Conservation (phyloP, 1,140 invertebrate genomes). For the Stenopsyche tienmushanensis region DNA sequence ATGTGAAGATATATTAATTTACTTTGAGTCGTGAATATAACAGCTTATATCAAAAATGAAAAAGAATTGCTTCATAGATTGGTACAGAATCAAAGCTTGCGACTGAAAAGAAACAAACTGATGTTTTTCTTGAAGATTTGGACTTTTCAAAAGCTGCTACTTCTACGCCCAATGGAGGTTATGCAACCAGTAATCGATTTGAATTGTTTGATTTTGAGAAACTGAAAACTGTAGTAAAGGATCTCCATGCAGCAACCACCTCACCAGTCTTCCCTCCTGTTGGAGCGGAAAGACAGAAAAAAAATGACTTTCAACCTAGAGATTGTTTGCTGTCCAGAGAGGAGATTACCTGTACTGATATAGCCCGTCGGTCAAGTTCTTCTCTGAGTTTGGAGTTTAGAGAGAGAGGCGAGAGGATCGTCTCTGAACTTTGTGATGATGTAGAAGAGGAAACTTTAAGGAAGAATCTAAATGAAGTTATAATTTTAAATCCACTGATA, state of each 20-base stretch:
- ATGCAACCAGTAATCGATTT: too few relatives aligned
- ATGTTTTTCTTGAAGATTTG: too few relatives aligned
- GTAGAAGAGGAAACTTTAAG: not conserved
- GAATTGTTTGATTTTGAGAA: not conserved
- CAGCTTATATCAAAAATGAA: too few relatives aligned
- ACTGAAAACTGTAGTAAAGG: not conserved
- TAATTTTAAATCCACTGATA: not conserved
- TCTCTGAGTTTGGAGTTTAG: not conserved
- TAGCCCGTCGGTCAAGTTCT: not conserved
- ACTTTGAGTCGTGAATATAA: too few relatives aligned
- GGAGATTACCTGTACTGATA: not conserved
- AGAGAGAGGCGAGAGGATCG: constrained; percentile 2
- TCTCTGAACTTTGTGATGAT: constrained; percentile 11
- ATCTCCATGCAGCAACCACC: not conserved
- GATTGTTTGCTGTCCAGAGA: not conserved
- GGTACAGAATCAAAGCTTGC: too few relatives aligned
- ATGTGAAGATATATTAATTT: too few relatives aligned
- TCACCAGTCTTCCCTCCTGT: not conserved
- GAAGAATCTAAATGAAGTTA: not conserved
- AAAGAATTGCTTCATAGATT: too few relatives aligned
- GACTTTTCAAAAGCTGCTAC: constrained; percentile 7
- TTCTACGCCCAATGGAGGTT: constrained; percentile 8
- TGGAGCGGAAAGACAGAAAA: constrained; percentile 17
- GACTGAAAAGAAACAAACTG: too few relatives aligned
- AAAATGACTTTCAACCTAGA: not conserved